Evolutionary conservation across 1,140 invertebrate species (phyloP), one percentile per base, ranked within the genome.

Genomic region (Aphelenchoides fujianensis): DNA sequence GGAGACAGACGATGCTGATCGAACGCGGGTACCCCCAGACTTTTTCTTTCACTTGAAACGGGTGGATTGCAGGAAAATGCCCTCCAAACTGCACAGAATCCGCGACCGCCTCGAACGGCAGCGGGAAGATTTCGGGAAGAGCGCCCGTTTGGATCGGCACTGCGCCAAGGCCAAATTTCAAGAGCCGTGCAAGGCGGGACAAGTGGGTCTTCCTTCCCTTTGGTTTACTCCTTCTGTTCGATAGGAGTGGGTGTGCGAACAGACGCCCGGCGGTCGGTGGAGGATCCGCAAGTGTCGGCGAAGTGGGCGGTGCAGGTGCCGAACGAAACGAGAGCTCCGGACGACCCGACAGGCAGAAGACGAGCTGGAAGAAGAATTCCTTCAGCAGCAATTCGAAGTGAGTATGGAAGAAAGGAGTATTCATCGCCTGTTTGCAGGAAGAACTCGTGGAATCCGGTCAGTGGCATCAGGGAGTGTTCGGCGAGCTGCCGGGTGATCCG

Each of bases 201-300:
- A 95, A 85, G 87, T 87, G 71, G 70, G 72, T 9, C 12, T 27
- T 3, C 35, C 28, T 30, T 19, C 1, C 34, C 2, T 57, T n/a
- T n/a, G n/a, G n/a, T n/a, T n/a, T n/a, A n/a, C n/a, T n/a, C n/a
- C 37, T 27, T 54, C n/a, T 63, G 30, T 70, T 62, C 57, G 0
- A 54, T 72, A 87, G 85, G 92, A 93, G 78, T 95, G 92, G 92
- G 90, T 91, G 79, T 96, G 93, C 85, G 88, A 91, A 35, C 86
- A 90, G 34, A 90, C 93, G 23, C 89, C 62, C 31, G 72, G 76
- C 3, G 84, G 90, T 27, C 89, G 89, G 3, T 85, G 84, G 84
- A 84, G 84, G 31, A 76, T 84, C 53, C 78, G 77, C 70, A 86
- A 85, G 59, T 86, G 85, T 76, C 80, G 84, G 0, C 27, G n/a